Evolutionary conservation across 2,113 vertebrate species (phyloP).

Genomic region (Pelusios castaneus): DNA sequence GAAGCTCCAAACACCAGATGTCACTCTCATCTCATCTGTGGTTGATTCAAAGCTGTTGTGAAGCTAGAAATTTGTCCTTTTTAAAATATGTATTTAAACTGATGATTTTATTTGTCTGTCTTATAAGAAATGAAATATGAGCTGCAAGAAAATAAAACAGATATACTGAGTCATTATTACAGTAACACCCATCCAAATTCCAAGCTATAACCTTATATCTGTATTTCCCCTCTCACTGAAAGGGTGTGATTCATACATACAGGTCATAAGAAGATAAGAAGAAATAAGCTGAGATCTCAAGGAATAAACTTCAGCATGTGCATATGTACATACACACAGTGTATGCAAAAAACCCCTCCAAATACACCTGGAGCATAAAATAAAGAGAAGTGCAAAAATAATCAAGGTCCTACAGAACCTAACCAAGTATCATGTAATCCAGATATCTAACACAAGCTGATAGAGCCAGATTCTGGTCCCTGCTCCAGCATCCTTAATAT

Average conservation of each 20-base stretch:
- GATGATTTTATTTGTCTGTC: neutral
- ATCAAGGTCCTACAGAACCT: too few relatives aligned
- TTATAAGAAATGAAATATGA: neutral
- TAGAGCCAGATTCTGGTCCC: too few relatives aligned
- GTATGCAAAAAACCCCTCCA: too few relatives aligned
- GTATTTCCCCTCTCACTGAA: neutral
- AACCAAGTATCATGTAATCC: too few relatives aligned
- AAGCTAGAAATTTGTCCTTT: neutral
- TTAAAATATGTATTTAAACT: neutral
- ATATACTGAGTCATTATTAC: neutral
- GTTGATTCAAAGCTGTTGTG: neutral
- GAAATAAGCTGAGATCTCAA: neutral
- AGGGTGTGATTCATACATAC: neutral
- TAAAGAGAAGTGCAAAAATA: too few relatives aligned
- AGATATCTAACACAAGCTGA: too few relatives aligned
- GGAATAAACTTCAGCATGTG: neutral
- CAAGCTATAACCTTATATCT: neutral
- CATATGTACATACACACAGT: neutral
- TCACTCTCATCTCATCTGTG: slow-evolving; percentile 38
- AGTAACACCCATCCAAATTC: neutral
- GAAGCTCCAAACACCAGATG: slow-evolving; percentile 49
- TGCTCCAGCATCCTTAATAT: too few relatives aligned
- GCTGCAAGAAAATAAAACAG: neutral
- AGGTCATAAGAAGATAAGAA: neutral
- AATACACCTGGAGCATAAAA: too few relatives aligned